phyloP scores from a whole-genome alignment of 2,797 vertebrate species.

The Girardinus metallicus region DNA sequence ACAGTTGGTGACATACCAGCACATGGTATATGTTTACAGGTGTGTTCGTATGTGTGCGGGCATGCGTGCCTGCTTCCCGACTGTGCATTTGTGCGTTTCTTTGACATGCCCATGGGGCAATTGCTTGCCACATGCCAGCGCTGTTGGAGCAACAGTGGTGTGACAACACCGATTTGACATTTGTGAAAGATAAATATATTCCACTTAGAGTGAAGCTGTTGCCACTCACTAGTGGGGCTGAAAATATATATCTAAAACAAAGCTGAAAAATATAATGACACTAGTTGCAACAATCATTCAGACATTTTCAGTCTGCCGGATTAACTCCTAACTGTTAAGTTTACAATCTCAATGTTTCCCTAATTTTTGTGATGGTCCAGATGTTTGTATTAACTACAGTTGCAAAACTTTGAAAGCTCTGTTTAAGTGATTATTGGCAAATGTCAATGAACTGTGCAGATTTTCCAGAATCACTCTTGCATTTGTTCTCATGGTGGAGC shows the following conservation, averaged over 20 bases:
- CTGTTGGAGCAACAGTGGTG: constrained; percentile 50
- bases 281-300: constrained; percentile 27
- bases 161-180: constrained; percentile 62
- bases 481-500: neutral
- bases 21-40: constrained; percentile 68
- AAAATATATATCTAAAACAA: constrained; percentile 11
- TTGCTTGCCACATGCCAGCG: constrained; percentile 49
- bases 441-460: neutral
- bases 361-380: neutral
- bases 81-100: constrained; percentile 37
- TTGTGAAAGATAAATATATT: constrained; percentile 69
- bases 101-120: constrained; percentile 61
- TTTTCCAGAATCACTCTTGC: neutral
- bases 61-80: constrained; percentile 36
- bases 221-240: constrained; percentile 30
- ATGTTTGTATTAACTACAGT: neutral
- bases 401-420: neutral
- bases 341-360: neutral
- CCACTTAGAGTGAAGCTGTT: constrained; percentile 52
- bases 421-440: too few species aligned
- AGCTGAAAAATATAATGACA: constrained; percentile 31
- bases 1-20: constrained; percentile 62
- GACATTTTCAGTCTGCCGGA: constrained; percentile 9
- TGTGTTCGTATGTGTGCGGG: constrained; percentile 58
- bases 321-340: constrained; percentile 8